Conservation (phyloP, 1,140 invertebrate genomes). For the Phortica variegata region DNA sequence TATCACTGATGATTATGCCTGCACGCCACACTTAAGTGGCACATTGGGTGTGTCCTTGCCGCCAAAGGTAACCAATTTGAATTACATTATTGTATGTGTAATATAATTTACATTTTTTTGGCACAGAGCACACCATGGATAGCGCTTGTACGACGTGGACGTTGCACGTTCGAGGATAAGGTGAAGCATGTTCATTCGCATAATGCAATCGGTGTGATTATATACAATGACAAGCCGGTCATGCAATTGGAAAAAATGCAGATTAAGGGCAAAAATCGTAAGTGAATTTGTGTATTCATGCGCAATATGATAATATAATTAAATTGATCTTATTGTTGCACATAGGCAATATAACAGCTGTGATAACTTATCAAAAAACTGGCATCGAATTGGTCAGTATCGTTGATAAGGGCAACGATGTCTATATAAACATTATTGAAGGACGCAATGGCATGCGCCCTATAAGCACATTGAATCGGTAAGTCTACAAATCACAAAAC, state of each 20-base stretch:
- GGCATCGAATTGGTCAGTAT: constrained; percentile 71
- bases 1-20: constrained; percentile 66
- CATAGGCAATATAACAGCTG: constrained; percentile 75
- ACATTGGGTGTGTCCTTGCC: constrained; percentile 59
- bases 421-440: constrained; percentile 69
- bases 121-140: constrained; percentile 73
- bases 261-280: constrained; percentile 63
- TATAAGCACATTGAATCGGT: constrained; percentile 60
- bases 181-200: constrained; percentile 68
- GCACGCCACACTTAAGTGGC: constrained; percentile 63
- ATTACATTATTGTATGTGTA: too few species aligned
- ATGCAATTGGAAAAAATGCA: constrained; percentile 72
- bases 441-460: constrained; percentile 61
- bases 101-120: too few species aligned
- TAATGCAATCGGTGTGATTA: constrained; percentile 71
- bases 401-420: constrained; percentile 66
- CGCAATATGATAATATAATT: constrained; percentile 21
- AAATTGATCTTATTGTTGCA: too few species aligned
- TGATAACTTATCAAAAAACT: constrained; percentile 75
- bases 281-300: constrained; percentile 52
- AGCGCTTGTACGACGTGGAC: constrained; percentile 70
- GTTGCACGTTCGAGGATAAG: constrained; percentile 76
- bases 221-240: constrained; percentile 72
- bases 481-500: constrained; percentile 6
- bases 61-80: too few species aligned